Conservation (phyloP, 2,888 invertebrate genomes). For the Trissolcus japonicus region DNA sequence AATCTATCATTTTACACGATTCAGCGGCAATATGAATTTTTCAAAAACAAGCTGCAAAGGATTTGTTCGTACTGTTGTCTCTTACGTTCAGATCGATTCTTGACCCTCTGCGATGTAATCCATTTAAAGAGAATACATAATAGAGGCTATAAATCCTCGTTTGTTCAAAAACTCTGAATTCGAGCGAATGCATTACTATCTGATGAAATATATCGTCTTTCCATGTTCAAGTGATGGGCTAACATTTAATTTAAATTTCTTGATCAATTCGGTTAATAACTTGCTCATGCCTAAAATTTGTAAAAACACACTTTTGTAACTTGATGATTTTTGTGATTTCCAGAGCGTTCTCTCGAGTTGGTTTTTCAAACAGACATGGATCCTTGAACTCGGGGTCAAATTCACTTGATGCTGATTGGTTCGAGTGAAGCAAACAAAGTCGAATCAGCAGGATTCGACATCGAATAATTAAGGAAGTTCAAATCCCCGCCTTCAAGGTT, state of each 20-base stretch:
- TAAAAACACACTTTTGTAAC: background rate
- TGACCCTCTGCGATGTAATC: conserved; percentile 15
- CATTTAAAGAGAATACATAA: conserved; percentile 20
- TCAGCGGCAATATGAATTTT: no score
- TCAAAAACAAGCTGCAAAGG: background rate
- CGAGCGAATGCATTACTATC: conserved; percentile 4
- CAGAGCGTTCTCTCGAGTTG: conserved; percentile 6
- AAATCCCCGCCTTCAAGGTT: conserved; percentile 11
- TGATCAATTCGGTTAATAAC: conserved; percentile 8
- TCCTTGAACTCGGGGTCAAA: conserved; percentile 37
- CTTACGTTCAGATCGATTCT: conserved; percentile 17
- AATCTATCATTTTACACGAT: no score
- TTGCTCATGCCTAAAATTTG: background rate
- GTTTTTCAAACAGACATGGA: conserved; percentile 18
- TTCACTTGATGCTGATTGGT: conserved; percentile 45
- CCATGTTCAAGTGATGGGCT: background rate
- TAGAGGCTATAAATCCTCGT: conserved; percentile 9
- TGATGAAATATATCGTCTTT: conserved; percentile 13
- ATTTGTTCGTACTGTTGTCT: background rate
- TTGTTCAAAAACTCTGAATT: conserved; percentile 12
- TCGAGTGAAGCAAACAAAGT: conserved; percentile 32
- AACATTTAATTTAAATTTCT: conserved; percentile 6
- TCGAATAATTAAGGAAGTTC: conserved; percentile 34
- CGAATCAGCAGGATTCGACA: conserved; percentile 27
- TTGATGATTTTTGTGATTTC: conserved; percentile 17